Evolutionary conservation across 1,140 invertebrate species (phyloP).

Genomic region (Brachionus paranguensis): DNA sequence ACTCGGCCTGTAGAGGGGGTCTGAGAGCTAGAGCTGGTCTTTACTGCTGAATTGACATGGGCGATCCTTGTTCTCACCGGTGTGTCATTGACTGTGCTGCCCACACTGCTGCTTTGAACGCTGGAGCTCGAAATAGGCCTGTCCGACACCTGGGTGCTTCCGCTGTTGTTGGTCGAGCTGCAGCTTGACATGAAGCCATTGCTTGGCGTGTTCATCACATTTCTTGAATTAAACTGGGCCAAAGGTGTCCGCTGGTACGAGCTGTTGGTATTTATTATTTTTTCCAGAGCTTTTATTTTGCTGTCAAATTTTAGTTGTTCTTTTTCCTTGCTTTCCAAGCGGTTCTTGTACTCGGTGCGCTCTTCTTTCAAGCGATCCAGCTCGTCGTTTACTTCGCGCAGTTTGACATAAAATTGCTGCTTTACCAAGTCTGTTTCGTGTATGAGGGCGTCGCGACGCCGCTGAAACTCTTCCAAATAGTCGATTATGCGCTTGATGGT

Average conservation of each 20-base stretch:
- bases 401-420: slow-evolving; percentile 27
- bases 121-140: neutral
- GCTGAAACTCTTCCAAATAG: slow-evolving; percentile 31
- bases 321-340: slow-evolving; percentile 21
- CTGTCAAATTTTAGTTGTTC: slow-evolving; percentile 13
- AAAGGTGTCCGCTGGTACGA: neutral
- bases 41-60: neutral
- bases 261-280: slow-evolving; percentile 26
- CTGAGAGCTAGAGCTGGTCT: neutral
- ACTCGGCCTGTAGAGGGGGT: neutral
- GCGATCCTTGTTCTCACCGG: neutral
- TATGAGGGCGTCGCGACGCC: slow-evolving; percentile 23
- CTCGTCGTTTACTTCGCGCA: slow-evolving; percentile 21
- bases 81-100: neutral
- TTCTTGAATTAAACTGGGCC: neutral
- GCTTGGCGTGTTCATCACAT: slow-evolving; percentile 1
- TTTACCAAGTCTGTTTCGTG: slow-evolving; percentile 34
- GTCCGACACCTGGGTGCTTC: neutral
- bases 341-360: neutral
- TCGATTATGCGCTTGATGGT: slow-evolving; percentile 20
- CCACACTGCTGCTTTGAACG: neutral
- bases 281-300: slow-evolving; percentile 35
- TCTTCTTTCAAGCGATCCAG: neutral
- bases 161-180: slow-evolving; percentile 19
- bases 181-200: neutral